Base-by-base conservation (phyloP, 2,888 invertebrate species). In the Hyposoter dolosus region DNA sequence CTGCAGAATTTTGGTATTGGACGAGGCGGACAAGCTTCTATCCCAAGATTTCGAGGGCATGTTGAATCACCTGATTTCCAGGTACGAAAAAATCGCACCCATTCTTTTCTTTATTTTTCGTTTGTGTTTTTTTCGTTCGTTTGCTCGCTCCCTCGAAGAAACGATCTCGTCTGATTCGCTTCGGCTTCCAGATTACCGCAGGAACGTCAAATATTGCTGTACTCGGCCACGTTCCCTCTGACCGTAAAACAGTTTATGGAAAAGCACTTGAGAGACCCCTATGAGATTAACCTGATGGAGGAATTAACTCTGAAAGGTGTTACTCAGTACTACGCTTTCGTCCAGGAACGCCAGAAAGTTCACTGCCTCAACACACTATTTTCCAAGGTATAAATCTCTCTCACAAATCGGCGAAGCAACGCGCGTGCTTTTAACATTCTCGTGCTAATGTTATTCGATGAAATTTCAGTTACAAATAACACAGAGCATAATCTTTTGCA, bases 401-500 rank as follows among this genome's bases (percentile, higher is more conserved):
- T 1, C 4, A 35, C 0, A 35, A 3, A 35, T 35, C 35, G 35
- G 35, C 7, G 35, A 35, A 40, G 9, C 0, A 40, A 40, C 10
- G 40, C 35, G 5, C 35, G 40, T 17, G 19, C 4, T n/a, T 23
- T 6, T 10, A 17, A 50, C 32, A 40, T 10, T 40, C 40, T 9
- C 40, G 40, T 10, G 0, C 40, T 40, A 40, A 40, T 40, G 40
- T 9, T 9, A 40, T 9, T 9, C 40, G 40, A 40, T 10, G 40
- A 40, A 40, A 9, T 72, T 95, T 95, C 87, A 98, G 97, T 96
- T 99, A 94, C 99, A 99, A 97, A 99, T 99, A 94, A 99, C 99
- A 95, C 99, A 99, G 96, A 99, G 99, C 92, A 99, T 99, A 93
- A 99, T 99, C 95, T 99, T 99, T 96, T 99, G 99, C 95, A 99